phyloP scores from a whole-genome alignment of 2,888 invertebrate genomes.

The Nomada ferruginata region DNA sequence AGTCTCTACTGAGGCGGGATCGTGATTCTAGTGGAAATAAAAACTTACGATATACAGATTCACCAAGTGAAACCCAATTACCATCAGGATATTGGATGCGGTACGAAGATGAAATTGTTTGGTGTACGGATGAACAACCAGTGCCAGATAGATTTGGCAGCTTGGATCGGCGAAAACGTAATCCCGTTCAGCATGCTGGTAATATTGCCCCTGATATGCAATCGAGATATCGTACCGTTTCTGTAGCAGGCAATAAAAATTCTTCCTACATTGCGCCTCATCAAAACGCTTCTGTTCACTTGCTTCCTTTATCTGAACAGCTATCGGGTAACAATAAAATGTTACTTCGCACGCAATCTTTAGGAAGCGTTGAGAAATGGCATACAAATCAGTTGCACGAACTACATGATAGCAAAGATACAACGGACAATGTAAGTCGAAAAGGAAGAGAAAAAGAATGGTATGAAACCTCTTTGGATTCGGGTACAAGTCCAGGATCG shows the following conservation, averaged over 20 bases:
- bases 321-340: conserved; percentile 71
- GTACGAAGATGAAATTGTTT: conserved; percentile 80
- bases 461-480: conserved; percentile 89
- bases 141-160: conserved; percentile 86
- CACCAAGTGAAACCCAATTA: conserved; percentile 68
- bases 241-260: conserved; percentile 59
- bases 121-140: conserved; percentile 78
- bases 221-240: conserved; percentile 76
- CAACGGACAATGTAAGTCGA: conserved; percentile 63
- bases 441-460: conserved; percentile 87
- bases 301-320: conserved; percentile 71
- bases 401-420: conserved; percentile 71
- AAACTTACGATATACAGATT: conserved; percentile 54
- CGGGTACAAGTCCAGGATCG: conserved; percentile 62
- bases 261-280: conserved; percentile 40
- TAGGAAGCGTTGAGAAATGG: conserved; percentile 86
- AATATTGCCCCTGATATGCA: conserved; percentile 64
- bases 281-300: conserved; percentile 64
- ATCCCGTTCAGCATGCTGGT: conserved; percentile 65
- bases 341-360: conserved; percentile 86
- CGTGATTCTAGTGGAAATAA: conserved; percentile 57
- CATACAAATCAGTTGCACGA: conserved; percentile 75
- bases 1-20: conserved; percentile 61
- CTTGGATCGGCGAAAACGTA: conserved; percentile 86
- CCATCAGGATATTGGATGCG: conserved; percentile 79